phyloP scores from a whole-genome alignment of 2,888 invertebrate species.

The Candidula unifasciata region DNA sequence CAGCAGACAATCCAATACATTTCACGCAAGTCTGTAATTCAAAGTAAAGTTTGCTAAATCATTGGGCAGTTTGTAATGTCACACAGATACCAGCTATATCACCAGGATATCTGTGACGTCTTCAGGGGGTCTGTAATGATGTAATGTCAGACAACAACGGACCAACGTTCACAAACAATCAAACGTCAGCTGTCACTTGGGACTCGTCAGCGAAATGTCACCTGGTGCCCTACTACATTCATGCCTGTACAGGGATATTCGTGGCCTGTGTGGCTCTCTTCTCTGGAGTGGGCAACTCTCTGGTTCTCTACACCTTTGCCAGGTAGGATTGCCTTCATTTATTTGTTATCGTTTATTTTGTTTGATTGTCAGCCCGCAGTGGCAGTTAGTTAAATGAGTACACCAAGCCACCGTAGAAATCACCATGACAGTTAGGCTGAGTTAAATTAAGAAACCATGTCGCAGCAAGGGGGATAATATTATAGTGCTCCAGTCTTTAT shows the following conservation, averaged over 20 bases:
- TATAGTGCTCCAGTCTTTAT: too few species aligned
- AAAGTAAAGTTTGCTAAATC: too few species aligned
- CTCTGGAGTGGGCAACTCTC: background rate
- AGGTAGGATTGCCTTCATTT: background rate
- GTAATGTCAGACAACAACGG: background rate
- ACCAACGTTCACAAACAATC: background rate
- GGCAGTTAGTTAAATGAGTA: too few species aligned
- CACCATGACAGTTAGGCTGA: too few species aligned
- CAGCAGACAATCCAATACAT: too few species aligned
- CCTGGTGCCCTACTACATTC: conserved; percentile 10
- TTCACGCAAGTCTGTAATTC: too few species aligned
- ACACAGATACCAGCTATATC: too few species aligned
- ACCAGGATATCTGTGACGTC: background rate
- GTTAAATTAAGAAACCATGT: too few species aligned
- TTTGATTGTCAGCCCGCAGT: too few species aligned
- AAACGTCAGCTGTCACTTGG: conserved; percentile 14
- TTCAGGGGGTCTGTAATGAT: background rate
- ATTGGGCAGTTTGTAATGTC: too few species aligned
- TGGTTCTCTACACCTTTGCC: conserved; percentile 15
- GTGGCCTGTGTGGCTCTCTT: background rate
- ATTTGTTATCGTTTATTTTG: background rate
- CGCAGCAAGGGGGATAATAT: too few species aligned
- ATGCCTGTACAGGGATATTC: conserved; percentile 11
- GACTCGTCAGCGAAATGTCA: conserved; percentile 40
- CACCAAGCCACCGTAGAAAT: too few species aligned